Conservation (phyloP, 2,797 vertebrate species). For the Onychomys arenicola region DNA sequence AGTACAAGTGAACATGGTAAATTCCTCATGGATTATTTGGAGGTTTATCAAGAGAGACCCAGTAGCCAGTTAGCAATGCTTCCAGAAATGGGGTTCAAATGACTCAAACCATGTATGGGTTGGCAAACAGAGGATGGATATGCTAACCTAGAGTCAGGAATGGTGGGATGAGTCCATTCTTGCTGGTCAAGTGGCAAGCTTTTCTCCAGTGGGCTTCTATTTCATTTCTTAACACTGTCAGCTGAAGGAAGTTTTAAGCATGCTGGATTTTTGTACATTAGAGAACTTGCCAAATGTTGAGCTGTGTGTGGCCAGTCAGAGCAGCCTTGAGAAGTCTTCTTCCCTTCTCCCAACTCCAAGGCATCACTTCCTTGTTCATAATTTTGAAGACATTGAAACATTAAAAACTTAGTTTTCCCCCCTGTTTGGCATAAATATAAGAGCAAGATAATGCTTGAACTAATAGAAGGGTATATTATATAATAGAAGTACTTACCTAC, state of each 20-base stretch:
- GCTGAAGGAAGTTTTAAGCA: not conserved
- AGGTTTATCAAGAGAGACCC: not conserved
- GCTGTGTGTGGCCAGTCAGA: not conserved
- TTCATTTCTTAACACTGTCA: not conserved
- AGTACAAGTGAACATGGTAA: not conserved
- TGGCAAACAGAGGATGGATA: not conserved
- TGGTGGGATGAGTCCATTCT: not conserved
- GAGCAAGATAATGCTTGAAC: slow-evolving; percentile 14
- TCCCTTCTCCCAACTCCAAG: not conserved
- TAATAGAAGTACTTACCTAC: not conserved
- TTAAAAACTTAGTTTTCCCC: not conserved
- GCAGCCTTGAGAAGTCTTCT: not conserved
- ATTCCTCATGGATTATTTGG: not conserved
- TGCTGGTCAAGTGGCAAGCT: not conserved
- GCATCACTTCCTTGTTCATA: not conserved
- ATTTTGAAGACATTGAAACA: not conserved
- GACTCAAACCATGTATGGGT: not conserved
- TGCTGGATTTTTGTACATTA: not conserved
- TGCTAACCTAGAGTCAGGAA: not conserved
- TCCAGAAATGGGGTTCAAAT: not conserved
- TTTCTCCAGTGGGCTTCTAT: not conserved
- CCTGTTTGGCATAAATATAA: not conserved
- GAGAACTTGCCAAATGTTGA: not conserved
- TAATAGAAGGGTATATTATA: not conserved
- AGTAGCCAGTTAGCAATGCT: not conserved